Base-by-base conservation (phyloP, 2,888 invertebrate genomes). In the Platycheirus albimanus region DNA sequence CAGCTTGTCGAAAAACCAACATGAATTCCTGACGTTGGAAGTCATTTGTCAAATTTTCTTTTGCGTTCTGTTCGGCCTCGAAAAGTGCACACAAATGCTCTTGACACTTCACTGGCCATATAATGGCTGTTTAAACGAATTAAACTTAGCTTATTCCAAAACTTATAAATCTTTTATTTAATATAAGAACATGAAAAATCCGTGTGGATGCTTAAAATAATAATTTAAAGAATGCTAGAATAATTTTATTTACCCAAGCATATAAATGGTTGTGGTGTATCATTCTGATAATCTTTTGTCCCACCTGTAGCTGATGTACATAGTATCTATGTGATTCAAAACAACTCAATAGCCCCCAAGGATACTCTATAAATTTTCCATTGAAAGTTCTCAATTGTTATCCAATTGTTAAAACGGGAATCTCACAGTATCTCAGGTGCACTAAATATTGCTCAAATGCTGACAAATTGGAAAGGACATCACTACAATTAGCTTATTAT, bases 371-470 rank as follows among this genome's bases (percentile, higher is more conserved):
- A 36, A 8, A 66, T 28, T 64, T 54, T 6, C 45, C 38, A 28
- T 2, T 8, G 20, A 33, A 20, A 64, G 20, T 33, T 45, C 11
- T 20, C 64, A 43, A 72, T 72, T 51, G 72, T 58, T 78, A 64
- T 66, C 10, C 56, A 24, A 74, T 74, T 74, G 47, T 66, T 58
- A 43, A 64, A 58, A 17, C 38, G 0, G 3, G n/a, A 49, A 33
- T n/a, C n/a, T n/a, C 33, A 64, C 49, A 10, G n/a, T 45, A 71
- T 66, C 80, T 70, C 80, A 81, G 80, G 80, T 81, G 80, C 54
- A 79, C n/a, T 20, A 28, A 41, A 47, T 67, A 61, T 47, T 47
- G 54, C 51, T 67, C 58, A 72, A 58, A 51, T 78, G 38, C 52
- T 71, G 30, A 69, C 69, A 70, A 76, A 81, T 80, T 76, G 64